Conservation (phyloP, 2,888 invertebrate genomes). For the Gisinianus flammeolus region DNA sequence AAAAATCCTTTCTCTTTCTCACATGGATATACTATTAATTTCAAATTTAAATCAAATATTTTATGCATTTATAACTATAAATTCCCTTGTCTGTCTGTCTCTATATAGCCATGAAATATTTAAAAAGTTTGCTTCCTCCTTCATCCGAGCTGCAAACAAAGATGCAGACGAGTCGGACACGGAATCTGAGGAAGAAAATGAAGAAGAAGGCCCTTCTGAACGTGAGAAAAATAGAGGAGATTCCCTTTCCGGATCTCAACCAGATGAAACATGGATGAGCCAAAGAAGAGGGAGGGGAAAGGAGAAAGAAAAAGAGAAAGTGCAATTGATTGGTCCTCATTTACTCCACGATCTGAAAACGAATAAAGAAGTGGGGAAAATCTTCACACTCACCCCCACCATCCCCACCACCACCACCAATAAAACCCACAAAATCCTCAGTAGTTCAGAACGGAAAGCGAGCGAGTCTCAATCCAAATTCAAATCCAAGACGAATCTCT, state of each 20-base stretch:
- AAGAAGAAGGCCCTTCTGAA: background rate
- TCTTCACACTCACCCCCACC: constrained; percentile 46
- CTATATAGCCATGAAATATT: constrained; percentile 53
- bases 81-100: background rate
- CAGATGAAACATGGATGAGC: background rate
- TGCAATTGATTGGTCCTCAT: constrained; percentile 55
- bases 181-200: background rate
- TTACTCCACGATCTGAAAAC: constrained; percentile 48
- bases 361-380: constrained; percentile 49
- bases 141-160: constrained; percentile 38
- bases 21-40: background rate
- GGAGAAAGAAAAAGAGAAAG: constrained; percentile 31
- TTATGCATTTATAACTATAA: background rate
- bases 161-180: background rate
- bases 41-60: background rate
- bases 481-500: background rate
- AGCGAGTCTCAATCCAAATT: background rate
- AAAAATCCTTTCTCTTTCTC: background rate
- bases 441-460: background rate
- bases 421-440: background rate
- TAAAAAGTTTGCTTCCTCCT: constrained; percentile 51
- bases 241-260: background rate
- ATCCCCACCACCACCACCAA: background rate
- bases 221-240: background rate
- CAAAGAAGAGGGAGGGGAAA: background rate